phyloP scores from a whole-genome alignment of 2,797 vertebrate species.

The Furcifer pardalis region DNA sequence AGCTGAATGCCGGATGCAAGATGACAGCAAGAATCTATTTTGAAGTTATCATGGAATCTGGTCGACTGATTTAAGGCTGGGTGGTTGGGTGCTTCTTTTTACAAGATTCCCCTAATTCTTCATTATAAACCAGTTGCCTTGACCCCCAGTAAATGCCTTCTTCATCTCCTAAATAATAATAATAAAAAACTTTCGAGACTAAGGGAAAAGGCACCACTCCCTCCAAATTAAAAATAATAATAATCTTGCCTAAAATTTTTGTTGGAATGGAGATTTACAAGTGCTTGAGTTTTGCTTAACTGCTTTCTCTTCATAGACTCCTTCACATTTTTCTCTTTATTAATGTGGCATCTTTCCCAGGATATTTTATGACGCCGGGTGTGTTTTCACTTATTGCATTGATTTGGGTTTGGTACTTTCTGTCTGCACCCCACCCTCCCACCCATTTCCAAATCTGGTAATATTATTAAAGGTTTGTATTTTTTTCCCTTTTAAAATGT shows the following conservation, averaged over 20 bases:
- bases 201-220: neutral
- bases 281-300: slow-evolving; percentile 63
- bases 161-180: slow-evolving; percentile 14
- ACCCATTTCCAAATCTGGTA: slow-evolving; percentile 2
- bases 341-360: slow-evolving; percentile 71
- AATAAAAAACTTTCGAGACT: neutral
- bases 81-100: neutral
- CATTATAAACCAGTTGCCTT: neutral
- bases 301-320: slow-evolving; percentile 68
- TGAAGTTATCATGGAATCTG: neutral
- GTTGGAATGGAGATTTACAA: slow-evolving; percentile 56
- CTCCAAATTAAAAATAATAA: neutral
- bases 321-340: slow-evolving; percentile 74
- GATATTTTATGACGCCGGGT: slow-evolving; percentile 63
- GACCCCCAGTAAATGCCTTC: slow-evolving; percentile 2
- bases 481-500: neutral
- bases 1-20: neutral
- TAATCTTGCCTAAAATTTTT: neutral
- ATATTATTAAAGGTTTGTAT: slow-evolving; percentile 29
- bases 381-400: slow-evolving; percentile 67
- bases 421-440: slow-evolving; percentile 19
- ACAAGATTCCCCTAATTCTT: neutral
- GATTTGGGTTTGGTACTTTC: slow-evolving; percentile 49
- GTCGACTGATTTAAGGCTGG: neutral
- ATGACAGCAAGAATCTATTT: neutral